phyloP scores from a whole-genome alignment of 2,113 vertebrate genomes.

The Anarhynchus alexandrinus region DNA sequence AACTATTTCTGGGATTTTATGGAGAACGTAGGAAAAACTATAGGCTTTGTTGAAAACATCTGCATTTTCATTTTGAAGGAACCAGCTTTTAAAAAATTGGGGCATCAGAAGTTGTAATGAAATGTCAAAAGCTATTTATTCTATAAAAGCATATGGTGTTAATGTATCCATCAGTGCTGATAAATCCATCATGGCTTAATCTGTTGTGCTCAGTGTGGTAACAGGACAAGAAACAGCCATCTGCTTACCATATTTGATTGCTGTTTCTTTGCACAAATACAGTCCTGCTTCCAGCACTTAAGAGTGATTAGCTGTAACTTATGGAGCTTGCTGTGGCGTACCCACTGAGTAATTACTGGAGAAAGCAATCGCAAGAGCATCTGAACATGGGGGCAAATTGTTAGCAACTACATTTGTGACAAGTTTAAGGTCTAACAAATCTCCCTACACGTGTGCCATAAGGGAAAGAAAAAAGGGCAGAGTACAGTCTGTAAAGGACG shows the following conservation, averaged over 20 bases:
- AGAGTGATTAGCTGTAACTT: conserved; percentile 65
- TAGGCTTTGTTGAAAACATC: background rate
- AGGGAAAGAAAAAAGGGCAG: conserved; percentile 1
- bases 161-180: conserved; percentile 56
- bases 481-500: background rate
- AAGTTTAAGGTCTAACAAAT: conserved; percentile 44
- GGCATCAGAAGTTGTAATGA: conserved; percentile 29
- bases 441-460: background rate
- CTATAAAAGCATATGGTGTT: conserved; percentile 48
- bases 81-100: background rate
- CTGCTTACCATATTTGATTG: conserved; percentile 69
- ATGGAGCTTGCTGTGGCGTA: conserved; percentile 15
- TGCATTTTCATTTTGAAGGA: background rate
- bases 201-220: conserved; percentile 56
- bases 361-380: conserved; percentile 29
- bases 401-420: conserved; percentile 35
- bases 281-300: conserved; percentile 65
- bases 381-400: conserved; percentile 35
- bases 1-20: background rate
- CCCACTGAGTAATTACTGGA: conserved; percentile 60
- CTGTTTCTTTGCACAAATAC: conserved; percentile 61
- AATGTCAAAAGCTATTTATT: conserved; percentile 54
- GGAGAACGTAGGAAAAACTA: background rate
- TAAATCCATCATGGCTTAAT: conserved; percentile 61
- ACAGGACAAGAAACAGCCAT: conserved; percentile 65